phyloP scores from a whole-genome alignment of 2,113 vertebrate genomes.

The Turnix velox region DNA sequence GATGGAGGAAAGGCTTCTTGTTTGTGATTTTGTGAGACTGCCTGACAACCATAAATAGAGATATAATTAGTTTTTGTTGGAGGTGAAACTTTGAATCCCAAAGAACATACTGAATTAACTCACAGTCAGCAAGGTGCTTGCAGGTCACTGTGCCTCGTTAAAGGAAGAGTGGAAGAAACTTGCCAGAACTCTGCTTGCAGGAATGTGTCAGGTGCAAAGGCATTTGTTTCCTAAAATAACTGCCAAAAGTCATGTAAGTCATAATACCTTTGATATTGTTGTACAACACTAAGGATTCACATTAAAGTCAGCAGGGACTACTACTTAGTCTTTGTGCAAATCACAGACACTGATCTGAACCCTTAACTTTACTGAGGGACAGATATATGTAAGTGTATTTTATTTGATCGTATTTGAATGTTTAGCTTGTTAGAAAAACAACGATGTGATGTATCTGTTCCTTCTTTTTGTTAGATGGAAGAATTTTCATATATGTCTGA shows the following conservation, averaged over 20 bases:
- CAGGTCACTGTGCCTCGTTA: neutral
- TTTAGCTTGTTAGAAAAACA: neutral
- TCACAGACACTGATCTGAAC: neutral
- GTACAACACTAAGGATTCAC: accelerated
- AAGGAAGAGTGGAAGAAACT: neutral
- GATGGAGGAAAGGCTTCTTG: neutral
- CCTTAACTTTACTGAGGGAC: neutral
- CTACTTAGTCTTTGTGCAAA: neutral
- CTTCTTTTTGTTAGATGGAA: neutral
- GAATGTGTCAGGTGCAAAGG: no score
- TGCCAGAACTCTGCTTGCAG: no score
- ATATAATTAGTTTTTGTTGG: neutral
- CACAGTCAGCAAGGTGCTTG: neutral
- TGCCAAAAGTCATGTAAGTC: neutral
- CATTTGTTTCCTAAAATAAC: neutral
- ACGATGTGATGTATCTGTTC: neutral
- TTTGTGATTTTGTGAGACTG: neutral
- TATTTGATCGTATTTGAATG: neutral
- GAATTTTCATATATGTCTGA: neutral
- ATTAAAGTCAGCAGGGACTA: neutral
- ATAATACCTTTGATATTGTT: accelerated
- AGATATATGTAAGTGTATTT: neutral
- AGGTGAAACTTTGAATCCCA: neutral
- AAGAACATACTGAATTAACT: neutral
- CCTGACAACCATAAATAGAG: neutral